These are phyloP conservation scores for Entelurus aequoreus DNA, from an alignment of 2,113 vertebrate genomes.

Conservation along the genomic window DNA sequence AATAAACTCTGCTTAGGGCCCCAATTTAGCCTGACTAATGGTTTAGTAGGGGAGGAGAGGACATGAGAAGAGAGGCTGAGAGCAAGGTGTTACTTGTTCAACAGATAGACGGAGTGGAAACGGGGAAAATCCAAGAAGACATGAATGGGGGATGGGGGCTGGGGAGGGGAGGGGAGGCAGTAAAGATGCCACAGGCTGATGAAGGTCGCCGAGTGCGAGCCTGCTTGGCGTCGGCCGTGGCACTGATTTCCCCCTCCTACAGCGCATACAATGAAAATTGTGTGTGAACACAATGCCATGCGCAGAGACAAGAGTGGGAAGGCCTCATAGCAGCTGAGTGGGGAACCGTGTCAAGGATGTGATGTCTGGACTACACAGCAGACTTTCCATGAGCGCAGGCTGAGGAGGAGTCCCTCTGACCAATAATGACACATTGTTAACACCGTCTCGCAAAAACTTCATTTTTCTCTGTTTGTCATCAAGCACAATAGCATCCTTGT, in stretches of 20 bases:
- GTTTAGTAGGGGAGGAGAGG: constrained; percentile 52
- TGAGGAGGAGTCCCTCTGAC: constrained; percentile 6
- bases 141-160: background rate
- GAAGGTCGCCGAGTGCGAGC: constrained; percentile 57
- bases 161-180: constrained; percentile 1
- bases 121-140: constrained; percentile 66
- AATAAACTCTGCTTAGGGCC: background rate
- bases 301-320: constrained; percentile 61
- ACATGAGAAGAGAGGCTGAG: constrained; percentile 68
- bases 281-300: constrained; percentile 67
- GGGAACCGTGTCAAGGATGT: constrained; percentile 51
- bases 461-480: background rate
- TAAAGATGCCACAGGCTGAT: constrained; percentile 15
- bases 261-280: constrained; percentile 69
- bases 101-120: constrained; percentile 63
- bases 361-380: constrained; percentile 41
- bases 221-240: constrained; percentile 33
- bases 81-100: constrained; percentile 48
- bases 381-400: constrained; percentile 6
- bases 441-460: background rate
- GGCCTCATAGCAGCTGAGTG: constrained; percentile 39
- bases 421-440: background rate
- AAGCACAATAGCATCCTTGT: background rate
- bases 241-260: constrained; percentile 60
- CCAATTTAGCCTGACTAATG: constrained; percentile 26